Base-by-base conservation (phyloP, 2,888 invertebrate genomes). In the Tinea trinotella region DNA sequence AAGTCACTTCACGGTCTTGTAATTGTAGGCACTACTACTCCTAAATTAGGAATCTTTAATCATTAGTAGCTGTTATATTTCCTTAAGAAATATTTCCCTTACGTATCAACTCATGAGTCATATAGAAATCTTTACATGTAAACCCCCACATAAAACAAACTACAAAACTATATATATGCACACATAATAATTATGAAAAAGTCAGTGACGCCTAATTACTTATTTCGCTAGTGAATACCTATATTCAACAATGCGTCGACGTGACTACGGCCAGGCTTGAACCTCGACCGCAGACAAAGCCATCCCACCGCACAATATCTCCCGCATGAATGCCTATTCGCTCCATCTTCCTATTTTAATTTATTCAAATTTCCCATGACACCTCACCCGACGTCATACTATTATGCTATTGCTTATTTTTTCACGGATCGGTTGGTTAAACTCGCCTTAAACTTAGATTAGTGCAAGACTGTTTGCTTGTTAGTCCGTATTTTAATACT, bases 281-380 rank as follows among this genome's bases (percentile, higher is more conserved):
- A 18, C 9, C 36, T 34, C 50, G 4, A 13, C 10, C 22, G 12
- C 56, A 53, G 60, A 80, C 82, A 82, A 82, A 70, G 67, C 71
- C 66, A 54, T 64, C 67, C 66, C 62, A 60, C 40, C 12, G 40
- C 71, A 74, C 71, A 78, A 72, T 77, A 70, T 69, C 65, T 62
- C 63, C 68, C 59, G 65, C 62, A 64, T 75, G 72, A 74, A 76
- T 71, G 70, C 75, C 81, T 75, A 84, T 83, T 84, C 82, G 81
- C 73, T 65, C 70, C 78, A 82, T 83, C 82, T 81, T 85, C 82
- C 84, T 83, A 83, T 85, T 86, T 86, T 81, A 86, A 87, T 86
- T 85, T 86, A 84, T 77, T 85, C 80, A 80, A 86, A 87, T 87
- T 86, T 87, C 86, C 87, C 87, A 75, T 81, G 86, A 87, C 86